Evolutionary conservation across 53 echinoderm and acorn worm genomes (phyloP).

Genomic region (Crossaster papposus): DNA sequence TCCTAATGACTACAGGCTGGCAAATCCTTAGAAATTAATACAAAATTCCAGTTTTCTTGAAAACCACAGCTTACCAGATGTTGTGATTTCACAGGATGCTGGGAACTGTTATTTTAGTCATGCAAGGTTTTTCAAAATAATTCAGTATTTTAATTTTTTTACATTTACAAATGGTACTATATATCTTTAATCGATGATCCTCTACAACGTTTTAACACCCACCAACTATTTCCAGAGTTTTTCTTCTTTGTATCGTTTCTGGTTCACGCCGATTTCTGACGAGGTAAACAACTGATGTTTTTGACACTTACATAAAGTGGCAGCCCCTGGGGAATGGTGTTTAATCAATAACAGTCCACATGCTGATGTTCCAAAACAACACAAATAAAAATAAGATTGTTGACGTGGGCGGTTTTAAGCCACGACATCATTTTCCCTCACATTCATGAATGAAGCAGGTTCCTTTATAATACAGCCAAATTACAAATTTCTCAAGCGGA

Average conservation of each 20-base stretch:
- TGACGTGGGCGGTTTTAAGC: background rate
- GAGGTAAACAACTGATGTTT: background rate
- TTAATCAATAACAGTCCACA: conserved; percentile 23
- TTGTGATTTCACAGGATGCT: too few relatives aligned
- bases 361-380: background rate
- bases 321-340: background rate
- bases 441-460: background rate
- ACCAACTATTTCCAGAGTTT: background rate
- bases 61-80: too few relatives aligned
- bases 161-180: too few relatives aligned
- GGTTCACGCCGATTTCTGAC: background rate
- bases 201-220: background rate
- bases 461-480: too few relatives aligned
- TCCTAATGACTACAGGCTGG: too few relatives aligned
- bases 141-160: too few relatives aligned
- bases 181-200: too few relatives aligned
- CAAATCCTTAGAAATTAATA: too few relatives aligned
- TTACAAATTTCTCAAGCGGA: background rate
- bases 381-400: background rate
- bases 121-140: too few relatives aligned
- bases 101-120: too few relatives aligned
- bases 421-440: background rate
- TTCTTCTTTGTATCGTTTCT: background rate
- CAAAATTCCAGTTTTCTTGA: too few relatives aligned
- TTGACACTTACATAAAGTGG: background rate